Percentiles rank a stretch among this genome's conserved stretches.
phyloP scores from a whole-genome alignment of 2,888 invertebrate species.

The Drosophila picticornis region DNA sequence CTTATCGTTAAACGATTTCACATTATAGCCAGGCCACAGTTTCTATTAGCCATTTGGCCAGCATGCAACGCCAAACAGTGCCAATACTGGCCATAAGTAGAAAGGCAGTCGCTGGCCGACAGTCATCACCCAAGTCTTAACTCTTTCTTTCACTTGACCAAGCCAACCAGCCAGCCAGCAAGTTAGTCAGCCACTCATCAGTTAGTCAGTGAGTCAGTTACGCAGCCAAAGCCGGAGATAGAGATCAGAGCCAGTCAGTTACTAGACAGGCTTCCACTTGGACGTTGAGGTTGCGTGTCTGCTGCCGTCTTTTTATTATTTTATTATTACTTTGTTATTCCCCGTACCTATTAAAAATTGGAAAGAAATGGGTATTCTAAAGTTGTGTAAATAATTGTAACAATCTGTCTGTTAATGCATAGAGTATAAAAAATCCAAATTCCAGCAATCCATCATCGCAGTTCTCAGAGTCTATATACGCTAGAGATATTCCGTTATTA shows the following conservation, averaged over 20 bases:
- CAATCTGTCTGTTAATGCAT: not conserved
- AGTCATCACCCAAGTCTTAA: constrained; percentile 31
- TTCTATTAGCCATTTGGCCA: constrained; percentile 7
- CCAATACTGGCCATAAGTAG: constrained; percentile 32
- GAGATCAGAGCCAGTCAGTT: constrained; percentile 27
- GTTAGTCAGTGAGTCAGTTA: constrained; percentile 19
- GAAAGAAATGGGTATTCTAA: not conserved
- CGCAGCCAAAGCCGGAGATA: constrained; percentile 12
- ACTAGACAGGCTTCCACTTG: constrained; percentile 49
- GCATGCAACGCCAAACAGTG: constrained; percentile 31
- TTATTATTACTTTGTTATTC: not conserved
- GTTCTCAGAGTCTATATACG: not conserved
- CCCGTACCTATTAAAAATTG: not conserved
- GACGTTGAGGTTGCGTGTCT: constrained; percentile 62
- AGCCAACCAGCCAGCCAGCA: constrained; percentile 29
- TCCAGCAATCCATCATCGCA: not conserved
- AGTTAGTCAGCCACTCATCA: constrained; percentile 10
- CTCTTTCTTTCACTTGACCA: constrained; percentile 75
- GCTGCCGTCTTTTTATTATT: constrained; percentile 10
- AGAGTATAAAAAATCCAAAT: not conserved
- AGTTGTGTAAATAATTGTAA: not conserved
- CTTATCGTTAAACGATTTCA: constrained; percentile 15
- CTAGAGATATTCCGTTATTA: too few relatives aligned
- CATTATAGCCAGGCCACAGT: not conserved
- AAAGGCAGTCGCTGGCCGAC: constrained; percentile 35